Percentiles rank a stretch among this genome's conserved stretches.
Conservation (phyloP, 2,797 vertebrate species). For the Halcyon leucocephala region DNA sequence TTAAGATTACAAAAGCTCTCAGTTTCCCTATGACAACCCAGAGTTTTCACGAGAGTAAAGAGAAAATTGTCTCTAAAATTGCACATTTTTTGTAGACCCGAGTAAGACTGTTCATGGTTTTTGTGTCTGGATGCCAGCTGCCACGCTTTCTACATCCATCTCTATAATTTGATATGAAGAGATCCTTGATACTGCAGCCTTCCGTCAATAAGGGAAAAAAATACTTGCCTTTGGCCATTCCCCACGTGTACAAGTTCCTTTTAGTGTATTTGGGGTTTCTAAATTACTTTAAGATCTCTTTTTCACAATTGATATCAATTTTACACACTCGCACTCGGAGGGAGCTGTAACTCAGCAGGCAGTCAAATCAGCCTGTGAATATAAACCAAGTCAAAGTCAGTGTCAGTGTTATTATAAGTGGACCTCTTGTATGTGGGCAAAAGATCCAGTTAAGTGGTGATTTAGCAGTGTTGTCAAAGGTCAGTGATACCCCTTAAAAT, state of each 20-base stretch:
- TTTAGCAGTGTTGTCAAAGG: neutral
- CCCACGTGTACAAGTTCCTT: neutral
- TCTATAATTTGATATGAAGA: neutral
- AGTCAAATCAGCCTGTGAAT: neutral
- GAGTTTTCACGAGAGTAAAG: neutral
- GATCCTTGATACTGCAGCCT: neutral
- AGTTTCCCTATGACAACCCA: neutral
- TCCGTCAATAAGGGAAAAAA: neutral
- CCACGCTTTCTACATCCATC: neutral
- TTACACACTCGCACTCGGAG: neutral
- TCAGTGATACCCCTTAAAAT: neutral
- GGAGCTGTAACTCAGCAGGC: conserved; percentile 12
- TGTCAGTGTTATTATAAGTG: neutral
- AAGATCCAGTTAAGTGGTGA: neutral
- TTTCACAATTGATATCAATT: neutral
- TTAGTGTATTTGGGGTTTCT: conserved; percentile 15
- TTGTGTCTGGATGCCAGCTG: neutral
- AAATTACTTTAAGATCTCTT: conserved; percentile 33
- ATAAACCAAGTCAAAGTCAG: neutral
- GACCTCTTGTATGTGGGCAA: neutral
- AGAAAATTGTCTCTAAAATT: neutral
- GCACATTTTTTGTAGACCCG: neutral
- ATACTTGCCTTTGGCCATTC: neutral
- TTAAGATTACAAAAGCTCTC: neutral
- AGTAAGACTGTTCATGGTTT: neutral